A percentile compares a stretch with the other conserved stretches of the same genome.
These are phyloP conservation scores for Pangasianodon hypophthalmus DNA, from an alignment of 2,113 vertebrate species.

Conservation along the genomic window DNA sequence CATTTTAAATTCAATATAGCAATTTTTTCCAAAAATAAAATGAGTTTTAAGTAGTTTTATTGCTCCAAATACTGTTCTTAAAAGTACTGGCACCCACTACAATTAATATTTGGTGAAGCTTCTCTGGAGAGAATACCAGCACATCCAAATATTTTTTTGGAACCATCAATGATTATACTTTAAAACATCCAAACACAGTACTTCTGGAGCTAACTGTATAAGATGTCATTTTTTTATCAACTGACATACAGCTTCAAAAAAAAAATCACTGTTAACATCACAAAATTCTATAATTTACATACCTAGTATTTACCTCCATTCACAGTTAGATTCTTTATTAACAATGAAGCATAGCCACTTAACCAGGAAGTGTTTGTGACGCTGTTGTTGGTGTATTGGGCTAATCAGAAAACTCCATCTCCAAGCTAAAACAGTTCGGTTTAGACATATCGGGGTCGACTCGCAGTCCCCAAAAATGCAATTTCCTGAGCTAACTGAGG, in stretches of 20 bases:
- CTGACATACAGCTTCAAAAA: neutral
- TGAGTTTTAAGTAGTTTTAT: neutral
- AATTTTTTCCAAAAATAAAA: neutral
- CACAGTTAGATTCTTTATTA: neutral
- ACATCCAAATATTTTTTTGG: neutral
- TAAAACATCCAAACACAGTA: neutral
- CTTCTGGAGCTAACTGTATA: too few relatives aligned
- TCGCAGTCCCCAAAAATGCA: neutral
- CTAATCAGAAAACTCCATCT: neutral
- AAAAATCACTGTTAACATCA: neutral
- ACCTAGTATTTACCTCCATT: neutral
- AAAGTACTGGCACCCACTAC: neutral
- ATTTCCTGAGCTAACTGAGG: slow-evolving; percentile 39
- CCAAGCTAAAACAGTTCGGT: neutral
- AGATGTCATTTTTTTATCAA: too few relatives aligned
- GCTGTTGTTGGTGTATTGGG: neutral
- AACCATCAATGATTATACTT: neutral
- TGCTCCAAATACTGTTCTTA: neutral
- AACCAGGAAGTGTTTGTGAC: neutral
- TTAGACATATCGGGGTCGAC: slow-evolving; percentile 9
- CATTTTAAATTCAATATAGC: neutral
- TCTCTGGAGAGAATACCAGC: neutral
- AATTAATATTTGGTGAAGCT: neutral
- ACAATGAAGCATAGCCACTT: neutral
- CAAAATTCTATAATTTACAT: neutral